Base-by-base conservation (phyloP, 2,113 vertebrate genomes). In the Pelobates fuscus region DNA sequence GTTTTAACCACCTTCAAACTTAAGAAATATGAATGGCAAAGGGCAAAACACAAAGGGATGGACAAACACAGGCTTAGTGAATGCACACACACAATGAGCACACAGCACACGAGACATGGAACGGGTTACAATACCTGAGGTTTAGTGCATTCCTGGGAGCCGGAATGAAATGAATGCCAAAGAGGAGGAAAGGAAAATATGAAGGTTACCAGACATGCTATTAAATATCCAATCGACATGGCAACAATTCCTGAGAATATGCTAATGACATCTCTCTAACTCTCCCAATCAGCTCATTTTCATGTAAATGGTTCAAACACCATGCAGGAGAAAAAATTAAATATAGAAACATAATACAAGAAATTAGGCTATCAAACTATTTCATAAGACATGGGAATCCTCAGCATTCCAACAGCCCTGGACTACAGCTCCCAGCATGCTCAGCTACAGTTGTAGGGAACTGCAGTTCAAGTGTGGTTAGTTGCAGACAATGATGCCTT, bases 91-190 rank as follows among this genome's bases (percentile, higher is more conserved):
- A 25, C 25, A 58, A 14, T 17, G n/a, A 15, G 20, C 2, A 24
- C n/a, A n/a, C 20, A 54, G 12, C 84, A 83, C 25, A 90, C 66
- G 85, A 88, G 84, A 91, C 84, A 88, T 60, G 80, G 82, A 93
- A 89, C 55, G 79, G n/a, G 86, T 92, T 94, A 97, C 92, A 44
- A 94, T 98, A 98, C 95, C 95, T 98, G 93, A 84, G 92, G 84
- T 94, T 98, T 98, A 95, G 92, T 90, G 94, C 94, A 94, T 94
- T 95, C 95, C 95, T 97, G 92, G 91, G 89, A 93, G 92, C 92
- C 93, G 88, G 89, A 91, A 92, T 94, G 92, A 94, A 93, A 93
- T 91, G 93, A 90, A 86, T 92, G 94, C 92, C 89, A 86, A 91
- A 91, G 77, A 92, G 84, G 87, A 93, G 88, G 89, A 91, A 94